Percentiles rank a stretch among this genome's conserved stretches.
Conservation (phyloP, 2,888 invertebrate species). For the Exocentrus adspersus region DNA sequence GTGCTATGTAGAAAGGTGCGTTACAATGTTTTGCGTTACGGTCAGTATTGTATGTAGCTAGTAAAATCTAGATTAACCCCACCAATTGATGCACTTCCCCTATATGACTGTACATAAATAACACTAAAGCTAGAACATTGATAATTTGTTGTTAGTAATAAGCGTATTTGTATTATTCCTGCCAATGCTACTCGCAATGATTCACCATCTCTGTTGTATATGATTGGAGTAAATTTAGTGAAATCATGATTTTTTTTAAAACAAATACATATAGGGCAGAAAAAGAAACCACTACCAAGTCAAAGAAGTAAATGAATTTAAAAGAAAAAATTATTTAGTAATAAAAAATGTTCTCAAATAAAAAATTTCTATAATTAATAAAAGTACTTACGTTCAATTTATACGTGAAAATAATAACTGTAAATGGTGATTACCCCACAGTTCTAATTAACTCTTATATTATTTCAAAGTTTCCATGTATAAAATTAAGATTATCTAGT, state of each 20-base stretch:
- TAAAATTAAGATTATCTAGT: slow-evolving; percentile 17
- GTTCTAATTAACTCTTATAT: background rate
- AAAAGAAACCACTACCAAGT: background rate
- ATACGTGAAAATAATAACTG: too few species aligned
- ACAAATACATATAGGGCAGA: slow-evolving; percentile 17
- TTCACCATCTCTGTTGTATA: slow-evolving; percentile 11
- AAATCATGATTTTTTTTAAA: slow-evolving; percentile 2
- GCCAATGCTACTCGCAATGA: slow-evolving; percentile 18
- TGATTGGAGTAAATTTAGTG: slow-evolving; percentile 6
- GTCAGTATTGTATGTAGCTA: background rate
- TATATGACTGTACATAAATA: slow-evolving; percentile 10
- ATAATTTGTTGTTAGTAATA: slow-evolving; percentile 25
- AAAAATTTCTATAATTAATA: too few species aligned
- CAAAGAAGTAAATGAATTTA: too few species aligned
- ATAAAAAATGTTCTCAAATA: too few species aligned
- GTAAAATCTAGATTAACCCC: background rate
- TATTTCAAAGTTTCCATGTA: slow-evolving; percentile 12
- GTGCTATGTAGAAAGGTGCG: background rate
- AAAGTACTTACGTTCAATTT: too few species aligned
- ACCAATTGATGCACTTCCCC: slow-evolving; percentile 7
- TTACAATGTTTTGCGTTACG: background rate
- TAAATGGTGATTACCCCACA: background rate
- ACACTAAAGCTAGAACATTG: slow-evolving; percentile 26
- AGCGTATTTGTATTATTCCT: slow-evolving; percentile 25
- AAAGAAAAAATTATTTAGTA: too few species aligned